Base-by-base conservation (phyloP, 2,888 invertebrate species). In the Erebia aethiops region DNA sequence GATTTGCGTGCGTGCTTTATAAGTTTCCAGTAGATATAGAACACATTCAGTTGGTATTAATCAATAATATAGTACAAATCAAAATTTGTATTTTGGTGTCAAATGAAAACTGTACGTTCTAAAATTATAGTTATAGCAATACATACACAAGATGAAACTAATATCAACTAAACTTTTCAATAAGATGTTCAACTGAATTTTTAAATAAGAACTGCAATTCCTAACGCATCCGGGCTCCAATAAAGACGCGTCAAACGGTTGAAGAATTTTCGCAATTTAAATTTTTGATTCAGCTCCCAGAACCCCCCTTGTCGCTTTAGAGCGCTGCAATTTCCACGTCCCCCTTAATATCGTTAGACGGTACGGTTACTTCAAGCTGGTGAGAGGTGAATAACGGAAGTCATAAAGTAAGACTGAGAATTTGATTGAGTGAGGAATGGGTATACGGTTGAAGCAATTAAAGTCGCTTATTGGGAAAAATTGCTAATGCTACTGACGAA, bases 181-280 rank as follows among this genome's bases (percentile, higher is more conserved):
- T 67, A 67, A 61, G 71, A 70, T 54, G 60, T 74, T 73, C 57
- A 71, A 72, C 70, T 73, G 56, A 67, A 56, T 51, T 52, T 69
- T 75, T 66, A 76, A 77, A 76, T 75, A 74, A 74, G 74, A 68
- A 73, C 67, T 73, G 73, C 76, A 75, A 78, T 84, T 77, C 73
- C 75, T 72, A 71, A 75, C 75, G 75, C 77, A 75, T 82, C 82
- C 80, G 76, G 80, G 79, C 83, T 79, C 83, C 84, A 86, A 88
- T 88, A 87, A 86, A 87, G 82, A 77, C 80, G 79, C 81, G 79
- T 78, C 80, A 83, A 84, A 84, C 84, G 82, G 81, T 83, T 85
- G 83, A 87, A 86, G 86, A 87, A 86, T 87, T 84, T 86, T 79
- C 80, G 82, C 84, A 88, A 90, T 90, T 90, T 88, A 89, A 86